Conservation (phyloP, 2,113 vertebrate genomes). For the Laticauda colubrina region DNA sequence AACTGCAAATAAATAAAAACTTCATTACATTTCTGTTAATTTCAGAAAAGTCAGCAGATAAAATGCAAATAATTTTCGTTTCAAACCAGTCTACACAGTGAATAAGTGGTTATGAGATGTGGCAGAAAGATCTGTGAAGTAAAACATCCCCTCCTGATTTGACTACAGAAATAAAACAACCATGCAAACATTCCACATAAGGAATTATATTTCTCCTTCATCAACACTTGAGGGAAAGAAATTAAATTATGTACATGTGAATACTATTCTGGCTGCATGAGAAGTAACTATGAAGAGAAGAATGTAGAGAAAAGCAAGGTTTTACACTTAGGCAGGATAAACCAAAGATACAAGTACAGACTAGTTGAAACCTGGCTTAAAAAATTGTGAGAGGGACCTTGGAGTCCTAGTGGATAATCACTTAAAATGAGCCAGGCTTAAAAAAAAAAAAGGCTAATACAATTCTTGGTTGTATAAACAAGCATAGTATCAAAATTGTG, state of each 20-base stretch:
- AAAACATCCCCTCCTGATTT: not conserved
- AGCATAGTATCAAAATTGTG: too few relatives aligned
- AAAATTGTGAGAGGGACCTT: too few relatives aligned
- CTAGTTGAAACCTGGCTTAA: too few relatives aligned
- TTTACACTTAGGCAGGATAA: too few relatives aligned
- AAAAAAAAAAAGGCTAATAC: too few relatives aligned
- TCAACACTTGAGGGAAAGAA: not conserved
- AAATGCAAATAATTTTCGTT: not conserved
- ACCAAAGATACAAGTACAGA: too few relatives aligned
- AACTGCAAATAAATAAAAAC: not conserved
- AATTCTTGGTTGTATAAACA: too few relatives aligned
- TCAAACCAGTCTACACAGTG: not conserved
- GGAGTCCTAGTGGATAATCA: too few relatives aligned
- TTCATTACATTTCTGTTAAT: not conserved
- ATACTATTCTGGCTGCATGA: not conserved
- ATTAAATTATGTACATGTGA: not conserved
- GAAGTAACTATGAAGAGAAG: not conserved
- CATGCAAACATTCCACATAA: not conserved
- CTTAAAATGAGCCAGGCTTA: too few relatives aligned
- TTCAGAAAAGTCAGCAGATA: not conserved
- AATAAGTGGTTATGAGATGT: not conserved
- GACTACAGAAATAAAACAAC: not conserved
- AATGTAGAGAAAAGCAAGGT: too few relatives aligned
- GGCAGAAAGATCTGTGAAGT: not conserved
- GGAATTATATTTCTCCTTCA: not conserved